Evolutionary conservation across 2,113 vertebrate species (phyloP).

Genomic region (Ifrita kowaldi): DNA sequence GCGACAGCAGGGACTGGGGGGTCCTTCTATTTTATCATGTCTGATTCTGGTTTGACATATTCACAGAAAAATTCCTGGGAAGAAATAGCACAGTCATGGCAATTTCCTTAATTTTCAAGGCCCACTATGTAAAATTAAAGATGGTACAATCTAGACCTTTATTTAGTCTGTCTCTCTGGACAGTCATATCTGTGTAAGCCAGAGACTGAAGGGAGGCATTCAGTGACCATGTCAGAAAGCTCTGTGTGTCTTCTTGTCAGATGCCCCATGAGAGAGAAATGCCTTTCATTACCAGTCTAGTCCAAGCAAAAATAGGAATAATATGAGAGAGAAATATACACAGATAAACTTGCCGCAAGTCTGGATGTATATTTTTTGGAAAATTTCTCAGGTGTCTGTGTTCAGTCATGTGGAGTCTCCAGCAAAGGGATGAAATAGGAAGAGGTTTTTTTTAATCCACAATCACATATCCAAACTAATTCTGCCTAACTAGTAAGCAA

Average conservation of each 20-base stretch:
- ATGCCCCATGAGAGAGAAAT: background rate
- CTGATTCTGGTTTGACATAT: background rate
- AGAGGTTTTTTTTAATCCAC: background rate
- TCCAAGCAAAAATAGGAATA: background rate
- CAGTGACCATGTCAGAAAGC: background rate
- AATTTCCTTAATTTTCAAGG: background rate
- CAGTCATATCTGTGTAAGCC: background rate
- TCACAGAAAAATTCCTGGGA: background rate
- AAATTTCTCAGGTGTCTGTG: background rate
- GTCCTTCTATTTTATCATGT: background rate
- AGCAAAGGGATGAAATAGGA: background rate
- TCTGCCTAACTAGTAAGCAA: background rate
- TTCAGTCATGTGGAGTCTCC: background rate
- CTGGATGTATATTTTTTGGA: background rate
- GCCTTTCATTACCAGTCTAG: background rate
- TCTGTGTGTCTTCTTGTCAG: background rate
- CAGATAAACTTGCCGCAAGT: slow-evolving; percentile 3
- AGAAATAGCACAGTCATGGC: background rate
- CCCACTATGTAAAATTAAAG: background rate
- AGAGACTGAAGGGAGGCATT: slow-evolving; percentile 43
- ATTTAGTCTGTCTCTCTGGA: slow-evolving; percentile 27
- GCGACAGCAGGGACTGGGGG: background rate
- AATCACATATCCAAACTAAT: background rate
- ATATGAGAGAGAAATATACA: background rate
- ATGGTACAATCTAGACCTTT: background rate